Evolutionary conservation across 2,888 invertebrate species (phyloP).

Genomic region (Epinotia demarniana): DNA sequence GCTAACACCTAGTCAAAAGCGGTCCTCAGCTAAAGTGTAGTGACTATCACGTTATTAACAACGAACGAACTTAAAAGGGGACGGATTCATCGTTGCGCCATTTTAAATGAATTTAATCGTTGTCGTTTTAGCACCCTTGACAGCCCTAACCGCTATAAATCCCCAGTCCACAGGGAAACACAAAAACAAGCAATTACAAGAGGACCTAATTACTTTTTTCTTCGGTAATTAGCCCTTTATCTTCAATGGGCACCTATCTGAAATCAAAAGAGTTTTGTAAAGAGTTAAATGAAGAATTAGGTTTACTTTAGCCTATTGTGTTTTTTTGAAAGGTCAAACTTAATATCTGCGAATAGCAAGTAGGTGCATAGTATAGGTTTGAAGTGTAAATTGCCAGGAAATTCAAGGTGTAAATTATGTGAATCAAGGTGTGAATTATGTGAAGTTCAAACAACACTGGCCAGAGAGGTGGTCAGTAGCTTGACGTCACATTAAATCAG

Average conservation of each 20-base stretch:
- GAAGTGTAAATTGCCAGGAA: too few relatives aligned
- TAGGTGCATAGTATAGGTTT: not conserved
- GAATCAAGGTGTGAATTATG: too few relatives aligned
- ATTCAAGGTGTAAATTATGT: too few relatives aligned
- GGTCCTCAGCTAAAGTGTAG: too few relatives aligned
- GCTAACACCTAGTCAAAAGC: too few relatives aligned
- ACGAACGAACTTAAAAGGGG: not conserved
- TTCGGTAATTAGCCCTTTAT: slow-evolving; percentile 48
- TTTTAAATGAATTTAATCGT: not conserved
- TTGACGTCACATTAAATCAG: too few relatives aligned
- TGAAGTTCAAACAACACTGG: too few relatives aligned
- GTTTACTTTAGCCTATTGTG: slow-evolving; percentile 4
- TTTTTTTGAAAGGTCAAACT: not conserved
- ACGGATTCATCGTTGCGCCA: not conserved
- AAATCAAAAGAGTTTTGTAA: slow-evolving; percentile 37
- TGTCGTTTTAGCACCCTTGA: slow-evolving; percentile 4
- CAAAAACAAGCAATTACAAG: slow-evolving; percentile 48
- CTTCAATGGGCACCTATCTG: slow-evolving; percentile 42
- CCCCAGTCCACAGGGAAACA: slow-evolving; percentile 41
- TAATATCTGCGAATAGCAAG: not conserved
- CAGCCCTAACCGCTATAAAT: slow-evolving; percentile 38
- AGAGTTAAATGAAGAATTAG: slow-evolving; percentile 17
- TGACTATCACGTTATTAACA: not conserved
- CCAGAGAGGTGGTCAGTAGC: too few relatives aligned
- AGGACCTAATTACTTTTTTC: slow-evolving; percentile 47